These are phyloP conservation scores for Drosophila kuntzei DNA, from an alignment of 2,888 invertebrate genomes.

Conservation along the genomic window DNA sequence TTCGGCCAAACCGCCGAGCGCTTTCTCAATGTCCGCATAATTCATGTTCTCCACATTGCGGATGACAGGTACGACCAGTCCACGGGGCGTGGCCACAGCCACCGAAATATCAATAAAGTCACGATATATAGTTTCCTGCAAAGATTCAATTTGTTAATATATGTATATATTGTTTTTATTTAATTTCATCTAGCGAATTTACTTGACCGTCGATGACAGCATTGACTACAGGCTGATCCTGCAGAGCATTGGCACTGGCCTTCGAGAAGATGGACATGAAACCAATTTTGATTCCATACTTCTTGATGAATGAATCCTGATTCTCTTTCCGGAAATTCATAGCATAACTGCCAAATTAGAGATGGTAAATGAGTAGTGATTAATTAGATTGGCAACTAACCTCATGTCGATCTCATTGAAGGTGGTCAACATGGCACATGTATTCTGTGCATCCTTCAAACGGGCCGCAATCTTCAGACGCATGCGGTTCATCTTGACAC, in stretches of 20 bases:
- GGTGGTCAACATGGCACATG: conserved; percentile 99
- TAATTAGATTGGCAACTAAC: conserved; percentile 43
- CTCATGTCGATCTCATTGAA: conserved; percentile 99
- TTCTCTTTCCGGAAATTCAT: conserved; percentile 96
- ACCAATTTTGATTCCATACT: conserved; percentile 97
- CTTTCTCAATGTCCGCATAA: conserved; percentile 97
- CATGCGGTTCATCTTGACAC: conserved; percentile 99
- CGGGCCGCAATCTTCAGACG: conserved; percentile 96
- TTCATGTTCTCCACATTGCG: conserved; percentile 97
- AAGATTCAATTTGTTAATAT: background rate
- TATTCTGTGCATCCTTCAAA: conserved; percentile 99
- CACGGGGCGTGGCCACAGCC: conserved; percentile 99
- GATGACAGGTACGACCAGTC: conserved; percentile 98
- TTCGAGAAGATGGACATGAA: conserved; percentile 99
- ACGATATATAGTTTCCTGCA: conserved; percentile 89
- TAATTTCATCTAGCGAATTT: conserved; percentile 20
- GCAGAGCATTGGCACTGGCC: conserved; percentile 96
- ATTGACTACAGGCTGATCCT: conserved; percentile 98
- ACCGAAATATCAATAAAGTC: conserved; percentile 99
- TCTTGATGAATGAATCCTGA: conserved; percentile 96
- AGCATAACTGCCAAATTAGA: conserved; percentile 88
- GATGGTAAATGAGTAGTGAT: background rate
- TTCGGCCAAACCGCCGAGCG: conserved; percentile 94
- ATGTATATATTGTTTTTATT: background rate
- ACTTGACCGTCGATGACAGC: conserved; percentile 96